Evolutionary conservation across 2,797 vertebrate genomes (phyloP).

Genomic region (Eupleurogrammus muticus): DNA sequence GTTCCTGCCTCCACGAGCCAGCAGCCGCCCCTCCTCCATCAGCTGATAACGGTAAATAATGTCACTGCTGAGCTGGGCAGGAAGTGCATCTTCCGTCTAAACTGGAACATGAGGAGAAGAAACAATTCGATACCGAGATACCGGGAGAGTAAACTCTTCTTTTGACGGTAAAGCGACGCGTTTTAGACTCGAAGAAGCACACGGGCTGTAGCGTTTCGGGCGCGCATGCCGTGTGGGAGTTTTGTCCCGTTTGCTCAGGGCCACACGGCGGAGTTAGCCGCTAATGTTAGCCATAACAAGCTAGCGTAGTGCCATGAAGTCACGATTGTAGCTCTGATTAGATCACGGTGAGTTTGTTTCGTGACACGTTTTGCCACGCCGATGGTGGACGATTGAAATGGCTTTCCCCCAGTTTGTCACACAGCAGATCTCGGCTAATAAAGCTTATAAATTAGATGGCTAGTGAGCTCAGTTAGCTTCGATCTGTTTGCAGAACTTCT

Average conservation of each 20-base stretch:
- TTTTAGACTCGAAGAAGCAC: neutral
- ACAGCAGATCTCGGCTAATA: neutral
- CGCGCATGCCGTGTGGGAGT: rapidly evolving
- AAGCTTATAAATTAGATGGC: neutral
- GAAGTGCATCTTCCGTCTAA: conserved; percentile 69
- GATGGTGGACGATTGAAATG: neutral
- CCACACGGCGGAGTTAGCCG: neutral
- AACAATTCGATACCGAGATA: conserved; percentile 2
- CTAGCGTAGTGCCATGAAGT: conserved; percentile 63
- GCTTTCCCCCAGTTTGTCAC: rapidly evolving
- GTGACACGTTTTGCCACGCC: neutral
- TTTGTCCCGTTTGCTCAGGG: neutral
- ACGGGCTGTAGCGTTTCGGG: rapidly evolving
- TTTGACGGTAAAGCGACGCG: conserved; percentile 56
- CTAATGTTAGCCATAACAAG: conserved; percentile 65
- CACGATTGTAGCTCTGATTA: neutral
- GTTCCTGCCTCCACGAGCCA: neutral
- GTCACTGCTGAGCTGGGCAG: conserved; percentile 61
- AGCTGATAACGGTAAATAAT: conserved; percentile 83
- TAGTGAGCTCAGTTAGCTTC: conserved; percentile 14
- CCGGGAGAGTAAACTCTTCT: conserved; percentile 14
- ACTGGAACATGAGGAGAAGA: conserved; percentile 67
- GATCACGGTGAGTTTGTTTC: no score
- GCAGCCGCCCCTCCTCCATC: conserved; percentile 72
- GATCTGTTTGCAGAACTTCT: conserved; percentile 17